Conservation (phyloP, 1,140 invertebrate genomes). For the Danaus plexippus region DNA sequence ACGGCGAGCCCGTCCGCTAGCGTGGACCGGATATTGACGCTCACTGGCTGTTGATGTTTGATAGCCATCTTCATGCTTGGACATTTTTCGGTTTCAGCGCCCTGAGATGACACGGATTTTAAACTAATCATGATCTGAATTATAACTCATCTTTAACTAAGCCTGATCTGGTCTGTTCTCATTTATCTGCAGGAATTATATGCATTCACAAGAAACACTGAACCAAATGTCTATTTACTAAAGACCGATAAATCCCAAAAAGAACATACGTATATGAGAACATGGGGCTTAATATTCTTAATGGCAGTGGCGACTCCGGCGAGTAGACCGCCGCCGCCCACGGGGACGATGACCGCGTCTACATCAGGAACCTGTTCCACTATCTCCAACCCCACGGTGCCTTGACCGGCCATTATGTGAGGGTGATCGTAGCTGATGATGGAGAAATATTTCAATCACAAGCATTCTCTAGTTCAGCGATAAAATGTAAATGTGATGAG, state of each 20-base stretch:
- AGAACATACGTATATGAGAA: conserved; percentile 77
- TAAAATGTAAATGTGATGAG: too few relatives aligned
- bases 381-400: conserved; percentile 92
- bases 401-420: conserved; percentile 93
- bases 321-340: conserved; percentile 81
- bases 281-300: conserved; percentile 80
- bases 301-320: conserved; percentile 79
- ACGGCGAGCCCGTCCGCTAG: too few relatives aligned
- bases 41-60: too few relatives aligned
- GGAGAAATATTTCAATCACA: not conserved
- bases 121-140: too few relatives aligned
- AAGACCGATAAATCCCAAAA: not conserved
- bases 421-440: conserved; percentile 90
- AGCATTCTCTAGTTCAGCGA: too few relatives aligned
- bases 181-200: too few relatives aligned
- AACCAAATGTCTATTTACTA: not conserved
- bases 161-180: too few relatives aligned
- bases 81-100: conserved; percentile 85
- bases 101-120: conserved; percentile 71
- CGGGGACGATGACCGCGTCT: conserved; percentile 74
- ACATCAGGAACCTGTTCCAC: conserved; percentile 75
- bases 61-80: too few relatives aligned
- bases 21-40: too few relatives aligned
- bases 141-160: too few relatives aligned
- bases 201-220: too few relatives aligned